Evolutionary conservation across 1,140 invertebrate species (phyloP), one percentile per base, ranked within the genome.

Genomic region (Colletes gigas): DNA sequence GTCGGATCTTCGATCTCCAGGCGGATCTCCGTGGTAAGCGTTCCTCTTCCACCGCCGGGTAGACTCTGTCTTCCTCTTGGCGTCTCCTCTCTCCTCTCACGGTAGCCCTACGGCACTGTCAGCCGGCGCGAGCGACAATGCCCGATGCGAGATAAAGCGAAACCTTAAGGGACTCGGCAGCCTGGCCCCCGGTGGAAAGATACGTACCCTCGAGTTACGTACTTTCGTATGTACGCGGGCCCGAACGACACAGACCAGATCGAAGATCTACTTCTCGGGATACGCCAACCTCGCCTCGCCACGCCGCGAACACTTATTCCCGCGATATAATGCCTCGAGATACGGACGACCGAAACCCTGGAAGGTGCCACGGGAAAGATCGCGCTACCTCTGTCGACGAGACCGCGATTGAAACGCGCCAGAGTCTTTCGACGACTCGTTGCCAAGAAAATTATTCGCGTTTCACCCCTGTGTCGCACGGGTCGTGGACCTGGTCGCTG

Each of bases 91-190:
- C 73, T 57, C 63, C 41, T n/a, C 41, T 55, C 52, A 44, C 78
- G 65, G 76, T 84, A 87, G 75, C 66, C 78, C 87, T 83, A 69
- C 80, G 79, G 78, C 84, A 88, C 89, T 91, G 92, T 92, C 92
- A 92, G 82, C 80, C 86, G 88, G 86, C 76, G 90, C 92, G 90
- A 93, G 89, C 91, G 90, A 92, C 91, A 92, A 92, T 93, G 87
- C 91, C 85, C 85, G 92, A 92, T 93, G 87, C 85, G 85, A 93
- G 92, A 92, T 92, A 93, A 92, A 78, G 66, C 69, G 83, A 72
- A 76, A 83, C 78, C 85, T 83, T 84, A 85, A 83, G 82, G 83
- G 68, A 84, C 83, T 83, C 78, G 55, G 44, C 71, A 39, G 50
- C 54, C 39, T 52, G 60, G 54, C 52, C 79, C 59, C 71, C 60